Conservation (phyloP, 2,113 vertebrate species). For the Anolis sagrei region DNA sequence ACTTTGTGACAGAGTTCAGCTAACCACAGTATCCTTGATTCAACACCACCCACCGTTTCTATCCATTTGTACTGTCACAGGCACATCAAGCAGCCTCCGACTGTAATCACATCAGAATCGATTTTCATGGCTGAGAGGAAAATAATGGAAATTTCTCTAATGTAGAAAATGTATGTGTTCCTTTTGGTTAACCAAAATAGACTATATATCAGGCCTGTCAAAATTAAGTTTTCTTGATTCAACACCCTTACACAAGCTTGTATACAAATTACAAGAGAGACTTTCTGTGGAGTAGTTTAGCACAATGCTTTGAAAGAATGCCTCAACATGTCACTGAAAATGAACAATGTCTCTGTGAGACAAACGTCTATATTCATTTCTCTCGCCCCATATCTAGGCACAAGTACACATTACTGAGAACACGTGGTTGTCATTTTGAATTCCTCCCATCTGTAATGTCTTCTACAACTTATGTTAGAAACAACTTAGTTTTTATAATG, state of each 20-base stretch:
- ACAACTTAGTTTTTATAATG: no score
- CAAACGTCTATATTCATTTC: slow-evolving; percentile 34
- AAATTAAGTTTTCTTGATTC: slow-evolving; percentile 85
- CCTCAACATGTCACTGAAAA: slow-evolving; percentile 45
- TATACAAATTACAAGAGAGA: slow-evolving; percentile 71
- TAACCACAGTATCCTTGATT: slow-evolving; percentile 76
- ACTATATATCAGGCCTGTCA: slow-evolving; percentile 95
- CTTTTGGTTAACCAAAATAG: slow-evolving; percentile 99
- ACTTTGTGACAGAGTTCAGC: slow-evolving; percentile 73
- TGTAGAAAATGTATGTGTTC: slow-evolving; percentile 98
- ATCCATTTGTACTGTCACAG: slow-evolving; percentile 89
- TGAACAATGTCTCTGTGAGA: slow-evolving; percentile 46
- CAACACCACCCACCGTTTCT: slow-evolving; percentile 83
- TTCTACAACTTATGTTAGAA: background rate
- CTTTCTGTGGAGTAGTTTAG: slow-evolving; percentile 46
- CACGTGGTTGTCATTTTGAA: background rate
- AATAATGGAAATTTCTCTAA: slow-evolving; percentile 99
- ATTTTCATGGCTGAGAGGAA: slow-evolving; percentile 98
- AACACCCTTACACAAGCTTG: slow-evolving; percentile 69
- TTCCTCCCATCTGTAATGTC: background rate
- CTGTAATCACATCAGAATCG: slow-evolving; percentile 97
- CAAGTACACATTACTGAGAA: background rate
- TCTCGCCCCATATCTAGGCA: background rate
- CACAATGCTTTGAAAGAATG: slow-evolving; percentile 44
- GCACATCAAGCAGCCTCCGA: slow-evolving; percentile 86